phyloP scores from a whole-genome alignment of 1,140 invertebrate genomes.

The Lordiphosa collinella region DNA sequence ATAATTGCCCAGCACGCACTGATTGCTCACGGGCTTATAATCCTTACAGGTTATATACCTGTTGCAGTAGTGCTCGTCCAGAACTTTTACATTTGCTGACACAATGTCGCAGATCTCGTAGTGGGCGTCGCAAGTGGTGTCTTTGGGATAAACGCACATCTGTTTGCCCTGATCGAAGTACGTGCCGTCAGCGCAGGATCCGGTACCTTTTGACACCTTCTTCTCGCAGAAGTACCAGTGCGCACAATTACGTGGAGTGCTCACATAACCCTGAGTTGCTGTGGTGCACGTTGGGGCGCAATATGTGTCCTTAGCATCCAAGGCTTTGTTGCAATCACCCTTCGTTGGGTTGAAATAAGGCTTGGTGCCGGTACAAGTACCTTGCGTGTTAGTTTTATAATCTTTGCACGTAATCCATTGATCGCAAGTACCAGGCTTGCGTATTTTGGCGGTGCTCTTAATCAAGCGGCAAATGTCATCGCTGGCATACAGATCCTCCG shows the following conservation, averaged over 20 bases:
- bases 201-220: background rate
- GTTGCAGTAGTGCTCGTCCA: constrained; percentile 47
- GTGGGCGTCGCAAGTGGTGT: constrained; percentile 26
- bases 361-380: background rate
- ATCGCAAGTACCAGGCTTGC: constrained; percentile 51
- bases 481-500: constrained; percentile 11
- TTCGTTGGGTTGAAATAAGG: constrained; percentile 9
- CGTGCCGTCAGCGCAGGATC: constrained; percentile 24
- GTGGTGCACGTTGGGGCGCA: constrained; percentile 23
- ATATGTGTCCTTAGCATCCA: constrained; percentile 30
- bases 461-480: constrained; percentile 57
- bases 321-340: background rate
- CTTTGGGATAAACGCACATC: constrained; percentile 34
- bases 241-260: constrained; percentile 34
- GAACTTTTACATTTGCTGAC: constrained; percentile 2
- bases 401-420: constrained; percentile 42
- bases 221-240: constrained; percentile 56
- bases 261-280: constrained; percentile 28
- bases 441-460: constrained; percentile 29
- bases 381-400: background rate
- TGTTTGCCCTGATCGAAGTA: constrained; percentile 29
- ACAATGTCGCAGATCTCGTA: constrained; percentile 53
- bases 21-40: background rate
- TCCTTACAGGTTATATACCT: constrained; percentile 36
- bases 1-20: constrained; percentile 38